Base-by-base conservation (phyloP, 2,888 invertebrate genomes). In the Lymantria dispar region DNA sequence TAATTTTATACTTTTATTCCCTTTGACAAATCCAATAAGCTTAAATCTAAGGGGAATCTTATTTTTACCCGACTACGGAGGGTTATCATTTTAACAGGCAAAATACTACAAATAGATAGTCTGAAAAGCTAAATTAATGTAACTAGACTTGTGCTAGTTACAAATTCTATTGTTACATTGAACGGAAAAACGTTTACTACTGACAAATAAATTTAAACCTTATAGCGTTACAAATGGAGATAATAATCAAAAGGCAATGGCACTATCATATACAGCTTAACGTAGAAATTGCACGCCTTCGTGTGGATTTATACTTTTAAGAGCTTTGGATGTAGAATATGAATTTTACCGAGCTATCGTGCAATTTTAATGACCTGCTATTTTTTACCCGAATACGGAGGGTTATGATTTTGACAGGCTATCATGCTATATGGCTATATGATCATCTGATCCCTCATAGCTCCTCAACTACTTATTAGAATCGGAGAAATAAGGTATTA, bases 221-320 rank as follows among this genome's bases (percentile, higher is more conserved):
- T 33, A 33, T 8, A 10, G 10, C n/a, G 33, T 8, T 33, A 10
- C 10, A 7, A 2, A 33, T 8, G 3, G 33, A 33, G 33, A 33
- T 33, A 8, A 8, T 7, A 33, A 33, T 33, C 3, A 33, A 33
- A 33, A 7, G 33, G 8, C 33, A 10, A 33, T 33, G 33, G 3
- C 10, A 7, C 8, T 33, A 33, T 33, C 33, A 33, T 7, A 10
- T 10, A 33, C 9, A 33, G 33, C 33, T 33, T 33, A 33, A 10
- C 33, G 10, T 22, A 33, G 33, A 40, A 40, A 40, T 40, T 13
- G 40, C 15, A 14, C 11, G 13, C 11, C 8, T 9, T 13, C 13
- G 15, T 15, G 40, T 44, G 50, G 50, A 50, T 50, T 47, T 48
- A 12, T 31, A 46, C 38, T 48, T 48, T 45, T 46, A 51, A 45